Percentiles rank a stretch among this genome's conserved stretches.
phyloP scores from a whole-genome alignment of 1,140 invertebrate species.

The Ceratitis capitata region DNA sequence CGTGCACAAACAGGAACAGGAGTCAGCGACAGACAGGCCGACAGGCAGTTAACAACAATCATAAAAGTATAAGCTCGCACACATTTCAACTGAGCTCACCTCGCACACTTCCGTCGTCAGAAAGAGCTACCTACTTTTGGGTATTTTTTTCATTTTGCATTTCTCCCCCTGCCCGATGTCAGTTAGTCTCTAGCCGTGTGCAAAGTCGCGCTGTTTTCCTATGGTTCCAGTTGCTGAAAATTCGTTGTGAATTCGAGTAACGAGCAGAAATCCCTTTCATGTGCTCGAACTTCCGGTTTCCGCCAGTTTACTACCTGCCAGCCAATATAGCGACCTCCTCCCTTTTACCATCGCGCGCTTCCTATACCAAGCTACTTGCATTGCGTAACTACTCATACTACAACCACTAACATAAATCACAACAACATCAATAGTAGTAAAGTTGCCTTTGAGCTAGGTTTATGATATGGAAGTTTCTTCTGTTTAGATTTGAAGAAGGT shows the following conservation, averaged over 20 bases:
- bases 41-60: neutral
- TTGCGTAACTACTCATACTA: neutral
- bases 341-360: neutral
- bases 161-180: neutral
- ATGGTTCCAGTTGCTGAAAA: neutral
- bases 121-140: neutral
- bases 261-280: constrained; percentile 33
- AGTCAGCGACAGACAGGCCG: neutral
- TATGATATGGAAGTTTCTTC: constrained; percentile 9
- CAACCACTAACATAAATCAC: neutral
- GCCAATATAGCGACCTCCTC: neutral
- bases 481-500: neutral
- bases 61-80: neutral
- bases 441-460: constrained; percentile 24
- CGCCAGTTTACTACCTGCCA: neutral
- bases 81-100: neutral
- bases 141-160: neutral
- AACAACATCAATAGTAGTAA: neutral
- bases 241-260: constrained; percentile 20
- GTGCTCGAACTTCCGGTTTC: constrained; percentile 34
- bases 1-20: constrained; percentile 6
- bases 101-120: too few species aligned
- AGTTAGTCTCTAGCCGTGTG: too few species aligned
- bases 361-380: neutral
- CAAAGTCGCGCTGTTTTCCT: too few species aligned